Percentiles rank a stretch among this genome's conserved stretches.
Evolutionary conservation across 23 tunicate genomes (phyloP).

Genomic region (Clavelina lepadiformis): DNA sequence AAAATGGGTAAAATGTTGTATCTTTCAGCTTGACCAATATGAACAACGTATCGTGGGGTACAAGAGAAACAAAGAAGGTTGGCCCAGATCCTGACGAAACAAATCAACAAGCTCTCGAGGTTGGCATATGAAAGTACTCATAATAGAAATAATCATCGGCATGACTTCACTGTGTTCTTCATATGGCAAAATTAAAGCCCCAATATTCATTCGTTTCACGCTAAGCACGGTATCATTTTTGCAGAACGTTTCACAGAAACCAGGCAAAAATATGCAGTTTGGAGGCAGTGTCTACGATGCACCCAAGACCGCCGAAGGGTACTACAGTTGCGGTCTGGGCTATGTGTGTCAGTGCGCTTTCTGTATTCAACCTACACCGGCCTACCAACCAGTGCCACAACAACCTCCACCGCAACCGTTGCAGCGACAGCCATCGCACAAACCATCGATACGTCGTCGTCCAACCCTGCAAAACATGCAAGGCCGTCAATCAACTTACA

Average conservation of each 20-base stretch:
- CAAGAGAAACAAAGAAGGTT: constrained; percentile 72
- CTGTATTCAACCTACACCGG: constrained; percentile 35
- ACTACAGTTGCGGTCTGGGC: constrained; percentile 54
- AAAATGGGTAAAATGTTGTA: neutral
- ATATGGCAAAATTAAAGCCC: neutral
- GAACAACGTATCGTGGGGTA: constrained; percentile 99
- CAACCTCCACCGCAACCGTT: neutral
- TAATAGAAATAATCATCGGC: neutral
- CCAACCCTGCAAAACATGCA: constrained; percentile 1
- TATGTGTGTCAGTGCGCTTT: constrained; percentile 44
- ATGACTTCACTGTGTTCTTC: neutral
- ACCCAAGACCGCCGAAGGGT: constrained; percentile 31
- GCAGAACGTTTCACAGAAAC: constrained; percentile 34
- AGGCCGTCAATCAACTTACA: constrained; percentile 23
- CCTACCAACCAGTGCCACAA: constrained; percentile 31
- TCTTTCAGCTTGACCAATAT: constrained; percentile 65
- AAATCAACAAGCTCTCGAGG: constrained; percentile 43
- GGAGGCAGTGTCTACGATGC: constrained; percentile 37
- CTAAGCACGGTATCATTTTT: constrained; percentile 1
- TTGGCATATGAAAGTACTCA: neutral
- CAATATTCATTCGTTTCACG: neutral
- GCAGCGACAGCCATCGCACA: constrained; percentile 3
- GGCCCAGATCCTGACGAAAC: constrained; percentile 24
- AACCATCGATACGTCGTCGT: constrained; percentile 4
- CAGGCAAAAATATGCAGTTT: constrained; percentile 26